These are phyloP conservation scores for Ectemnius cavifrons DNA, from an alignment of 2,888 invertebrate species.

Conservation along the genomic window DNA sequence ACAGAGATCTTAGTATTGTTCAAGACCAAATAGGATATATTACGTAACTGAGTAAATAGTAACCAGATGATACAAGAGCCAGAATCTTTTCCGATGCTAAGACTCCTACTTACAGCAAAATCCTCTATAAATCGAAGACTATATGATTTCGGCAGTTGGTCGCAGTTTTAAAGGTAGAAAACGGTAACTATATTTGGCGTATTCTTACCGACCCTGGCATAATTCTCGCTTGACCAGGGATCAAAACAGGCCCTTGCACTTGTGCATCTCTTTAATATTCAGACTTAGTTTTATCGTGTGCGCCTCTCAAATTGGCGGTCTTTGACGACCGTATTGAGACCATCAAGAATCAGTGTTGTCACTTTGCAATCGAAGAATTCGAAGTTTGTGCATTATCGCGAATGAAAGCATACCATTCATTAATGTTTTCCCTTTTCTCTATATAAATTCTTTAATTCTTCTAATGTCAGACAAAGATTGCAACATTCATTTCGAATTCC, in stretches of 20 bases:
- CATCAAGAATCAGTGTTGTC: constrained; percentile 23
- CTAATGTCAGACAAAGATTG: no score
- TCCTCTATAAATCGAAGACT: constrained; percentile 44
- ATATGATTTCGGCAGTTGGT: constrained; percentile 60
- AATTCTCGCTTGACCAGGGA: constrained; percentile 5
- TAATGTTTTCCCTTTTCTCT: no score
- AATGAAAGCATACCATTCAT: constrained; percentile 6
- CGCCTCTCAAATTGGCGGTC: constrained; percentile 19
- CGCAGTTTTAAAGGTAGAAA: constrained; percentile 54
- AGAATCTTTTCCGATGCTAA: constrained; percentile 19
- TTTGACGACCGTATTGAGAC: constrained; percentile 27
- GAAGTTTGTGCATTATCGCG: constrained; percentile 2
- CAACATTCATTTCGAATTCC: no score
- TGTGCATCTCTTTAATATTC: constrained; percentile 3
- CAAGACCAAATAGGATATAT: no score
- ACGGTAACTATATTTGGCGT: constrained; percentile 42
- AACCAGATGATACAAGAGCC: constrained; percentile 8
- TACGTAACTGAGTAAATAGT: constrained; percentile 15
- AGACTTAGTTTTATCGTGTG: neutral
- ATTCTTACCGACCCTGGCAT: constrained; percentile 12
- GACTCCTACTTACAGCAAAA: constrained; percentile 39
- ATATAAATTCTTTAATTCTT: no score
- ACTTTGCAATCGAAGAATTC: constrained; percentile 28
- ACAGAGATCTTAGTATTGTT: neutral
- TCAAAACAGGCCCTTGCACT: constrained; percentile 19